Evolutionary conservation across 2,888 invertebrate species (phyloP), one percentile per base, ranked within the genome.

Genomic region (Tigriopus californicus): DNA sequence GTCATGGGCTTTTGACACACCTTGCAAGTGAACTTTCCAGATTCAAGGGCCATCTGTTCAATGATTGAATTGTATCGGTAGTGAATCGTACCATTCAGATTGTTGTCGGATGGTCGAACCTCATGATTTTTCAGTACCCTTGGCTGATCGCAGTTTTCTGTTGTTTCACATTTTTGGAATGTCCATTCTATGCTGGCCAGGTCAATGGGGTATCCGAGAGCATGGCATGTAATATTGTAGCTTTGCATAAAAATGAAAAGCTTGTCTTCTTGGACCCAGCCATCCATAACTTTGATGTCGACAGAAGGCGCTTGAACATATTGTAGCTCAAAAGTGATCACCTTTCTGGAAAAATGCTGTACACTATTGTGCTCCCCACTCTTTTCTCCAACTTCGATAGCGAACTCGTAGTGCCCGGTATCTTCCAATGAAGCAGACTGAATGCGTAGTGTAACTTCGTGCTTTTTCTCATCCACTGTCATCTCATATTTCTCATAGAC

Each of bases 121-220:
- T 1, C 5, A 15, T 22, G 20, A 18, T 46, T 15, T 5, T 52
- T 13, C 1, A 24, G 1, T 33, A 8, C 3, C 8, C 33, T 3
- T 5, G 33, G 8, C 33, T 3, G 33, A 33, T 33, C 33, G 8
- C 33, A 33, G 4, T 33, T 33, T 33, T 33, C 33, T 33, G 3
- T 33, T 8, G 33, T 44, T 5, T 44, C 15, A 11, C 44, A 44
- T 54, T 24, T 33, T 13, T 15, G 12, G 40, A 54, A 54, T 6
- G 41, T 40, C 54, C 54, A 54, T 41, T 54, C 12, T 18, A 54
- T n/a, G 41, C n/a, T 54, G 15, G 6, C 10, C 12, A 33, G 15
- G 54, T 54, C 54, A 12, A 54, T 33, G 25, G 54, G 54, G 22
- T 18, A 54, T 41, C 54, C 54, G 10, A 18, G 54, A 40, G 40